Base-by-base conservation (phyloP, 2,888 invertebrate genomes). In the Ypsolopha sequella region DNA sequence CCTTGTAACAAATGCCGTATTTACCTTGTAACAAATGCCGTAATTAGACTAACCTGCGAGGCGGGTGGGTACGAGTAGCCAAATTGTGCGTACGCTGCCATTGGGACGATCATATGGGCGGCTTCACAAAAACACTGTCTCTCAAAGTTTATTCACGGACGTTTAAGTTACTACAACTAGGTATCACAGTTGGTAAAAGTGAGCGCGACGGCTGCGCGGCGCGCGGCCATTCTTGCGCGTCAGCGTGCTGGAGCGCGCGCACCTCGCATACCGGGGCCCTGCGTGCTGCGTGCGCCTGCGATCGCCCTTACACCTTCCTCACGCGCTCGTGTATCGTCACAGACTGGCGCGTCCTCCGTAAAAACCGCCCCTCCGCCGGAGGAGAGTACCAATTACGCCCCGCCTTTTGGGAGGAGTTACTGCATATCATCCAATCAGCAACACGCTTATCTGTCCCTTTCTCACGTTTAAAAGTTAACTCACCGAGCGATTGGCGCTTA, bases 11-110 rank as follows among this genome's bases (percentile, higher is more conserved):
- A 24, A 24, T 24, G 24, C 24, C 24, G 24, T 24, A 24, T 4
- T 24, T 4, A 52, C 24, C 24, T 24, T 24, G 24, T 24, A 24
- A 24, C 2, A 24, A 24, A 24, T 24, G 24, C 24, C 24, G 24
- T 24, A 24, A 2, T 24, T 4, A 52, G 54, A 82, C 90, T 88
- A 88, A 96, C 95, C 95, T 95, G 96, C 70, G 95, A 93, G 76
- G 95, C 94, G 90, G 95, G 91, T 90, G 95, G 94, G 89, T 95
- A 95, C 70, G 94, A 91, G 85, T 95, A 96, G 89, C 95, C 95
- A 88, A 95, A 95, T 88, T 96, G 95, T 76, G 95, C 91, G 88
- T 96, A 96, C 69, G 95, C 94, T 80, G 95, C 87, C 87, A 87
- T 87, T 66, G 85, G 85, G 81, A 85, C 81, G 85, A 85, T 85